Percentiles rank a stretch among this genome's conserved stretches.
phyloP scores from a whole-genome alignment of 1,140 invertebrate genomes.

The Hylyphantes graminicola region DNA sequence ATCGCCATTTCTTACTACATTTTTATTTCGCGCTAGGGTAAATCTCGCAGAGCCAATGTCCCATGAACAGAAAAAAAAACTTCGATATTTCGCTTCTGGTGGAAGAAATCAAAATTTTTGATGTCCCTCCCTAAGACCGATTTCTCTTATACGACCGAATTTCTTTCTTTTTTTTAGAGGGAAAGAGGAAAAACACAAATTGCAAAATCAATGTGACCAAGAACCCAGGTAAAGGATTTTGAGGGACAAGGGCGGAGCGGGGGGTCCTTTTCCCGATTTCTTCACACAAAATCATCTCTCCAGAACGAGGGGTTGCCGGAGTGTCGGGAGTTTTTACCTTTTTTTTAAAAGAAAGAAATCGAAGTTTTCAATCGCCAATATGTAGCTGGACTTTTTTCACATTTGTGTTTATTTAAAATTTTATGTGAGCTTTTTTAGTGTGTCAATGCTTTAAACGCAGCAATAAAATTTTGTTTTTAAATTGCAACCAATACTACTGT shows the following conservation, averaged over 20 bases:
- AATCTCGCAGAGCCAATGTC: conserved; percentile 52
- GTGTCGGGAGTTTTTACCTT: background rate
- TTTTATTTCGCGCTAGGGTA: conserved; percentile 34
- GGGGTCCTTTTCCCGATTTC: conserved; percentile 23
- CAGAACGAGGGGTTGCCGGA: conserved; percentile 44
- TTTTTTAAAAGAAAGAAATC: background rate
- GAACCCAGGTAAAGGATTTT: conserved; percentile 58
- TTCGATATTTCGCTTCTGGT: background rate
- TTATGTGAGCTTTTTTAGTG: too few relatives aligned
- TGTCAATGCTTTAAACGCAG: too few relatives aligned
- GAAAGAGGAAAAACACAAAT: conserved; percentile 27
- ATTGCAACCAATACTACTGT: too few relatives aligned
- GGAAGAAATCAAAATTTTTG: conserved; percentile 48
- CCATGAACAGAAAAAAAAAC: conserved; percentile 18
- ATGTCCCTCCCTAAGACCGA: conserved; percentile 6
- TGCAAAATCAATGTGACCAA: conserved; percentile 59
- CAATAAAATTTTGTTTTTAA: too few relatives aligned
- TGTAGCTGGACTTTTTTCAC: background rate
- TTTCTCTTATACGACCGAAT: conserved; percentile 5
- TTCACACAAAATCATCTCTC: conserved; percentile 54
- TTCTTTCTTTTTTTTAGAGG: conserved; percentile 2
- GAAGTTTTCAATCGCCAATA: conserved; percentile 15
- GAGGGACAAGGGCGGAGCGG: conserved; percentile 22
- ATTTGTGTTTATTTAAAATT: too few relatives aligned
- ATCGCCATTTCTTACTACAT: conserved; percentile 23